Evolutionary conservation across 2,113 vertebrate species (phyloP).

Genomic region (Bubo scandiacus): DNA sequence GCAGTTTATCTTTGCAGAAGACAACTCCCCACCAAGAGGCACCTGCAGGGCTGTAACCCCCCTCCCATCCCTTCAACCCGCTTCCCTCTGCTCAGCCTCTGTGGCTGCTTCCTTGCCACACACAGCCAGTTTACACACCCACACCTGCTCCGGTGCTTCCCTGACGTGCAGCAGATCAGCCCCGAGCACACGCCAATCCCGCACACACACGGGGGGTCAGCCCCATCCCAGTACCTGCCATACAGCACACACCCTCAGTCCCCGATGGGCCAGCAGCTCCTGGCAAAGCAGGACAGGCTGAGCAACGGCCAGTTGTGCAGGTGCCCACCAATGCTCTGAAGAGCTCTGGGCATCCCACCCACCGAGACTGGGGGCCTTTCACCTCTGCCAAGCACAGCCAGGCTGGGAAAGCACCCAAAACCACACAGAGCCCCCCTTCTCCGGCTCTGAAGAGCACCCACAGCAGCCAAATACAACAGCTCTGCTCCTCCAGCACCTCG

Average conservation of each 20-base stretch:
- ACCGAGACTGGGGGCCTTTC: fast-evolving
- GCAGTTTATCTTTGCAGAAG: neutral
- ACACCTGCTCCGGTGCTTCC: neutral
- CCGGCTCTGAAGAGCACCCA: neutral
- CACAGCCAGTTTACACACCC: neutral
- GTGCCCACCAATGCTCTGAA: neutral
- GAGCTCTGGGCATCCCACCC: neutral
- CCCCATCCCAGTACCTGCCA: fast-evolving
- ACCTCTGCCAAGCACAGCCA: neutral
- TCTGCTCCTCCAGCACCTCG: neutral
- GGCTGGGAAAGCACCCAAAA: neutral
- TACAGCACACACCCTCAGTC: neutral
- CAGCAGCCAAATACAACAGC: neutral
- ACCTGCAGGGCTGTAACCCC: neutral
- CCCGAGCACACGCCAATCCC: fast-evolving
- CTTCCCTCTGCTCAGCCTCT: neutral
- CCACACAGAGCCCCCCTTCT: no score
- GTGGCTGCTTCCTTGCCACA: no score
- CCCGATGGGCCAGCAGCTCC: fast-evolving
- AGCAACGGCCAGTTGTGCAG: fast-evolving
- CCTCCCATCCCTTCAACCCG: no score
- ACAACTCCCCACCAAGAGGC: neutral
- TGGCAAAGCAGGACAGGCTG: neutral
- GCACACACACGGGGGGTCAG: fast-evolving
- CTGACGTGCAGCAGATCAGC: neutral